Base-by-base conservation (phyloP, 2,113 vertebrate species). In the Gavia stellata region DNA sequence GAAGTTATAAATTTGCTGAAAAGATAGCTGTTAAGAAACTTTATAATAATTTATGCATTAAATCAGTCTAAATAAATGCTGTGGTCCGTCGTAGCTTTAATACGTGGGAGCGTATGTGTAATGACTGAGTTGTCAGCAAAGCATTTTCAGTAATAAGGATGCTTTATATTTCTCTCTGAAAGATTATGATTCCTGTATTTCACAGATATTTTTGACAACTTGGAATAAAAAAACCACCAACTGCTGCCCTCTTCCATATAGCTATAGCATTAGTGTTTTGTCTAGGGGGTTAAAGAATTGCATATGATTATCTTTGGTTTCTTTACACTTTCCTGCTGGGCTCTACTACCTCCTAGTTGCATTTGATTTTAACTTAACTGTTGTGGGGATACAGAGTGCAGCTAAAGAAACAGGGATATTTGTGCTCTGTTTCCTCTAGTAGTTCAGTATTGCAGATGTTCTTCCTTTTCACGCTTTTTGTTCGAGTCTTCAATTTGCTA, bases 391-490 rank as follows among this genome's bases (percentile, higher is more conserved):
- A 68, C 21, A 80, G 45, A 31, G 14, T 83, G 59, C 81, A 92
- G 70, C 89, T 96, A 73, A 94, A 96, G 95, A 91, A 97, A 94
- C 52, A 79, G 68, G 53, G 49, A 50, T 95, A 94, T 94, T 97
- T 97, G 81, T 91, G 55, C 66, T 82, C 45, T 65, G 84, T 92
- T 97, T 97, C 89, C 87, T 94, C 50, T 50, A 81, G 73, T 70
- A 91, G 87, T 91, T 89, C 81, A 95, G 55, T 86, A 95, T 91
- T 96, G 91, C 96, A 97, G 94, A 96, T 97, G 96, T 94, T 96
- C 78, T 97, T 97, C 92, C 95, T 96, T 95, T 96, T 90, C 33
- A 78, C 10, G 42, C 29, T 91, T 90, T 95, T 96, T 97, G 93
- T 96, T 96, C 85, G 78, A 90, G 81, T 95, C 78, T 91, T 94